Evolutionary conservation across 2,113 vertebrate genomes (phyloP), one percentile per base, ranked within the genome.

Genomic region (Cochlearius cochlearius): DNA sequence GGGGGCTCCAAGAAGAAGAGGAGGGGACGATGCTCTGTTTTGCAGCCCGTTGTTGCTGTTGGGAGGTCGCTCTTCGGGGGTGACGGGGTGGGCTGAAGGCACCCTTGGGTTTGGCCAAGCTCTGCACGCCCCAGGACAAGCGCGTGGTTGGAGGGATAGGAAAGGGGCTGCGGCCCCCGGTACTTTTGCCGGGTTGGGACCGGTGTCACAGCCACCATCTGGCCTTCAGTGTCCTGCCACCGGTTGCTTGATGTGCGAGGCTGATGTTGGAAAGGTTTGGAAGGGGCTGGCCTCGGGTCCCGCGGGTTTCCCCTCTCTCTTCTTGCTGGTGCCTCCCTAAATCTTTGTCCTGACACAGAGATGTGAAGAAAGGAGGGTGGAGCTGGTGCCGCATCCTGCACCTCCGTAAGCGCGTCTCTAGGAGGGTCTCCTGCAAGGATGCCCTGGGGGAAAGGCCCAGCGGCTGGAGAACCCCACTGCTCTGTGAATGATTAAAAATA

Each of bases 331-430:
- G 55, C 78, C 88, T 91, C 92, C 85, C 89, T 94, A 90, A 96
- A 96, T 96, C 97, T 93, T 95, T 92, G 87, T 96, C 85, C 96
- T 95, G 93, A 43, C 84, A 85, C 56, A 60, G 66, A 67, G 15
- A 47, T 10, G 69, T 50, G 87, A 90, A 90, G 90, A 92, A 94
- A 93, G 81, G 85, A 96, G 94, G 96, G 93, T 96, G 96, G 96
- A 95, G 96, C 96, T 87, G 93, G 93, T 73, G 87, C 95, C 8
- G 10, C 91, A 89, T 92, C 95, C 94, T 74, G 94, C 64, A 66
- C 86, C 79, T 92, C 90, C 0, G 0, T 39, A 4, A 23, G 39
- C 20, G 0, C 23, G 2, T 74, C 86, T 49, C 49, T 14, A 2
- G 59, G 76, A 94, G 90, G 86, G 77, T 87, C 82, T 63, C 73